Conservation (phyloP, 2,797 vertebrate genomes). For the Scyliorhinus canicula region DNA sequence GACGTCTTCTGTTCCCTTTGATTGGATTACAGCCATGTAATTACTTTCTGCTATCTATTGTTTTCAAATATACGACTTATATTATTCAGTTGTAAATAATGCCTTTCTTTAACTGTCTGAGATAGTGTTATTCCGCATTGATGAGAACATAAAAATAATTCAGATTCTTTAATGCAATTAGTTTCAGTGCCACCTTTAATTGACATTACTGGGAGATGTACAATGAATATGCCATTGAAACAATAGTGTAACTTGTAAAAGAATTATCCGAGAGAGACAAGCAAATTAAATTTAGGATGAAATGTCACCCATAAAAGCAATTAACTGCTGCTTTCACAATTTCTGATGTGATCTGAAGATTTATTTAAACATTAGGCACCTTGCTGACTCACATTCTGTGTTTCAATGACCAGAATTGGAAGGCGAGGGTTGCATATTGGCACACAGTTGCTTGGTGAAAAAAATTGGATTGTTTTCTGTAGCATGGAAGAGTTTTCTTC, state of each 20-base stretch:
- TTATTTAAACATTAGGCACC: neutral
- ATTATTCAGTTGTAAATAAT: constrained; percentile 29
- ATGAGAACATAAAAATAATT: neutral
- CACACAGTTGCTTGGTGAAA: neutral
- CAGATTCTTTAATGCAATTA: neutral
- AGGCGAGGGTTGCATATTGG: neutral
- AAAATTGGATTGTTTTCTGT: neutral
- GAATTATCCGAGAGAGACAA: neutral
- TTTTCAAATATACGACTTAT: neutral
- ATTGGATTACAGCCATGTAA: constrained; percentile 27
- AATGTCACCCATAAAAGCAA: neutral
- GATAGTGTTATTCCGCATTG: neutral
- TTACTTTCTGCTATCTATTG: neutral
- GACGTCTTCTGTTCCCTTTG: neutral
- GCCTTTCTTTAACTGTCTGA: neutral
- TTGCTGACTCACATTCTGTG: neutral
- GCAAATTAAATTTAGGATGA: neutral
- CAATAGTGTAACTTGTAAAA: neutral
- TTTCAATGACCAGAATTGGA: neutral
- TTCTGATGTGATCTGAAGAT: neutral
- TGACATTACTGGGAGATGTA: neutral
- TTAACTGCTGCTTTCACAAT: neutral
- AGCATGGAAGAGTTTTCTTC: neutral
- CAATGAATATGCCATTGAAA: neutral
- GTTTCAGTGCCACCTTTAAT: neutral